Percentiles rank a stretch among this genome's conserved stretches.
Conservation (phyloP, 2,888 invertebrate genomes). For the Neuroscelio doddi region DNA sequence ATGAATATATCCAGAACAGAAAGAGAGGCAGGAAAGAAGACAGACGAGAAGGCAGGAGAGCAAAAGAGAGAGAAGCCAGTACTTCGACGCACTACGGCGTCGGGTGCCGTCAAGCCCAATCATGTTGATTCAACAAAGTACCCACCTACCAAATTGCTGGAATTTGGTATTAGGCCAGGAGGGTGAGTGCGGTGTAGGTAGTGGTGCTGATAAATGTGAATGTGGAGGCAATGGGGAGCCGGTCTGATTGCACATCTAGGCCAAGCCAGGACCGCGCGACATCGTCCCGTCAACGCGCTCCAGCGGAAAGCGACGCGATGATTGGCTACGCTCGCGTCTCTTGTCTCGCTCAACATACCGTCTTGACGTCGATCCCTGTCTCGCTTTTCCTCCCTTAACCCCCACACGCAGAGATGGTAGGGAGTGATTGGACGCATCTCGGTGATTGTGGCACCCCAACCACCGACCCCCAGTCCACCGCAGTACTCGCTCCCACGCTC, state of each 20-base stretch:
- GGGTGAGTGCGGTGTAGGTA: constrained; percentile 51
- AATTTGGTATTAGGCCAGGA: constrained; percentile 72
- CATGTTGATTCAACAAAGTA: constrained; percentile 73
- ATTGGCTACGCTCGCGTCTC: constrained; percentile 64
- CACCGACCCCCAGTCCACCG: constrained; percentile 54
- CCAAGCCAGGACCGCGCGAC: constrained; percentile 69
- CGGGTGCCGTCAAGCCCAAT: constrained; percentile 68
- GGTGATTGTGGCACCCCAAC: constrained; percentile 70
- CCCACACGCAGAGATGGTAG: constrained; percentile 43
- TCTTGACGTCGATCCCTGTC: constrained; percentile 23
- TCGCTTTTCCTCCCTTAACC: constrained; percentile 48
- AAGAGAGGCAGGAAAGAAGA: constrained; percentile 28
- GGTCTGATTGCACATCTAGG: constrained; percentile 72
- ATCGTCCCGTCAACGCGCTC: constrained; percentile 61
- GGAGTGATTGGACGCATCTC: constrained; percentile 71
- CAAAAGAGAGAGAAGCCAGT: constrained; percentile 12
- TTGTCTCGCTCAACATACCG: constrained; percentile 39
- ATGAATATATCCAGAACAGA: no score
- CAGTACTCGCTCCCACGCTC: constrained; percentile 38
- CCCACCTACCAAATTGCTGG: constrained; percentile 71
- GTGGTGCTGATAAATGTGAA: constrained; percentile 49
- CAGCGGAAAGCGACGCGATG: constrained; percentile 69
- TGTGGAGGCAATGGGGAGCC: constrained; percentile 53
- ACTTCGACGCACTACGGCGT: constrained; percentile 48
- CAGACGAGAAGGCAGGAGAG: constrained; percentile 25